Conservation (phyloP, 1,140 invertebrate species). For the Drosophila grimshawi region DNA sequence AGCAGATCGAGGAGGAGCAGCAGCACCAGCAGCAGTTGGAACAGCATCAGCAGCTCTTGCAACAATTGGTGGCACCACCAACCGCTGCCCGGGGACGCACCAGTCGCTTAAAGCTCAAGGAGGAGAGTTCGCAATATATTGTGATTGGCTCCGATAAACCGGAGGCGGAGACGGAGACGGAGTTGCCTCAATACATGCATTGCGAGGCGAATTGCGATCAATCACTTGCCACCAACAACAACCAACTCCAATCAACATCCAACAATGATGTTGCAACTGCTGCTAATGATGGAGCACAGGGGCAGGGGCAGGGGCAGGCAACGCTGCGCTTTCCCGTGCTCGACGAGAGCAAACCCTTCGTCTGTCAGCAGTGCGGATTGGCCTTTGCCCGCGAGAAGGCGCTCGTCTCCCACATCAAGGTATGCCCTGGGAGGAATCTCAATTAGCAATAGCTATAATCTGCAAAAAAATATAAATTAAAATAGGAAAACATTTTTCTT, state of each 20-base stretch:
- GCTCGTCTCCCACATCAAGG: slow-evolving; percentile 89
- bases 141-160: slow-evolving; percentile 52
- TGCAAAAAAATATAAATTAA: too few relatives aligned
- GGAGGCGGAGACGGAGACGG: not conserved
- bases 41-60: slow-evolving; percentile 37
- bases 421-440: slow-evolving; percentile 51
- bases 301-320: not conserved
- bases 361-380: slow-evolving; percentile 91
- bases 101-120: slow-evolving; percentile 75
- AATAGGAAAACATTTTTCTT: too few relatives aligned
- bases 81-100: slow-evolving; percentile 65
- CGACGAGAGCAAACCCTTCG: slow-evolving; percentile 91
- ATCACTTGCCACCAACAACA: not conserved
- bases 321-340: slow-evolving; percentile 86
- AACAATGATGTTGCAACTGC: not conserved
- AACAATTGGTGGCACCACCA: slow-evolving; percentile 34
- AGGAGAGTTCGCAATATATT: slow-evolving; percentile 69
- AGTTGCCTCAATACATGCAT: slow-evolving; percentile 46
- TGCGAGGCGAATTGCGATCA: slow-evolving; percentile 22
- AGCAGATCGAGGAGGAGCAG: slow-evolving; percentile 14
- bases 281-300: slow-evolving; percentile 32
- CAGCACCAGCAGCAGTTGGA: slow-evolving; percentile 26
- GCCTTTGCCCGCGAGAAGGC: slow-evolving; percentile 93
- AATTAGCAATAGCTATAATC: too few relatives aligned
- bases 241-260: not conserved